These are phyloP conservation scores for Trachelipus rathkii DNA, from an alignment of 1,140 invertebrate species.

Conservation along the genomic window DNA sequence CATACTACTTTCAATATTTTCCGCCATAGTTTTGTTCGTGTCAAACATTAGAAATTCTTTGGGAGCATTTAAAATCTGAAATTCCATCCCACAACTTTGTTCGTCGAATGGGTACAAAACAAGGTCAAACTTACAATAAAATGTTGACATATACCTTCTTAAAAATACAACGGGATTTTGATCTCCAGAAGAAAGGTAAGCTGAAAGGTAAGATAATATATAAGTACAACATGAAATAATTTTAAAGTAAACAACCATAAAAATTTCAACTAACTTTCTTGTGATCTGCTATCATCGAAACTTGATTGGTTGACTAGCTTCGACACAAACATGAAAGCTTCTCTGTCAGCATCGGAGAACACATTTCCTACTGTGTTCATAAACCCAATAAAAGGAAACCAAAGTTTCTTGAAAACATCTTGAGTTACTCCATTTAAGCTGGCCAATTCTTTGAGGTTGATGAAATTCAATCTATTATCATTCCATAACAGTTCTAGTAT, in stretches of 20 bases:
- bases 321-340: slow-evolving; percentile 29
- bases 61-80: not conserved
- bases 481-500: slow-evolving; percentile 33
- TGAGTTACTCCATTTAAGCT: slow-evolving; percentile 23
- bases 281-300: slow-evolving; percentile 12
- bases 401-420: not conserved
- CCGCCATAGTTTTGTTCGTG: not conserved
- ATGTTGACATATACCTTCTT: not conserved
- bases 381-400: slow-evolving; percentile 14
- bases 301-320: slow-evolving; percentile 5
- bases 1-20: not conserved
- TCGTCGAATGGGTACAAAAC: not conserved
- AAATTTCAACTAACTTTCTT: not conserved
- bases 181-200: slow-evolving; percentile 25
- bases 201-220: slow-evolving; percentile 3
- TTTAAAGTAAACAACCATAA: no score
- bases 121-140: slow-evolving; percentile 9
- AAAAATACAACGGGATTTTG: not conserved
- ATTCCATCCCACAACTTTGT: not conserved
- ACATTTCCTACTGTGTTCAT: slow-evolving; percentile 25
- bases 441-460: slow-evolving; percentile 36
- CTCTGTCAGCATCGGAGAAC: slow-evolving; percentile 25
- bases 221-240: no score
- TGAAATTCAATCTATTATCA: slow-evolving; percentile 42
- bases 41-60: not conserved